Percentiles rank a stretch among this genome's conserved stretches.
Conservation (phyloP, 2,797 vertebrate species). For the Chlorospingus flavigularis region DNA sequence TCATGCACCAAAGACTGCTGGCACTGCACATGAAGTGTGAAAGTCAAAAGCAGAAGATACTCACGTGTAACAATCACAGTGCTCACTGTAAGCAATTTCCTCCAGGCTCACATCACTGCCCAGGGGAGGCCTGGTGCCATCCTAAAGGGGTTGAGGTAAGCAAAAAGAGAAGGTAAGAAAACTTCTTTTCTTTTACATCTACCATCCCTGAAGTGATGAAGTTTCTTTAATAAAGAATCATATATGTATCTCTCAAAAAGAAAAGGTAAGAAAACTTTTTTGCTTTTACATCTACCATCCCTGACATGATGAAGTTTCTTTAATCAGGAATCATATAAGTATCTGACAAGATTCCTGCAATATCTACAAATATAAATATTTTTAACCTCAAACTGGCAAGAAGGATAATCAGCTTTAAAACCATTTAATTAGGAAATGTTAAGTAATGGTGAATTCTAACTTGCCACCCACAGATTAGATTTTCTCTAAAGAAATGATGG, state of each 20-base stretch:
- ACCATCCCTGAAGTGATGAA: background rate
- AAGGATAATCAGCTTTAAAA: background rate
- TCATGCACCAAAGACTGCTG: background rate
- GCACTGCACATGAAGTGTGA: background rate
- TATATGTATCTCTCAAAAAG: background rate
- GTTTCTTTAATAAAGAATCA: background rate
- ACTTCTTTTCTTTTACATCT: background rate
- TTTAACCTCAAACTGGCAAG: background rate
- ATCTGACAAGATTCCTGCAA: background rate
- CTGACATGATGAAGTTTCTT: background rate
- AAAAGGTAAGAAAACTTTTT: too few relatives aligned
- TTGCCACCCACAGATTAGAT: background rate
- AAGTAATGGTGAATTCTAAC: background rate
- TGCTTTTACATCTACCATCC: background rate
- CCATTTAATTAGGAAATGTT: background rate
- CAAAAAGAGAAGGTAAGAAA: background rate
- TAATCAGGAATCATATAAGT: background rate
- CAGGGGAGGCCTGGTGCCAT: conserved; percentile 84
- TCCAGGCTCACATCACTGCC: conserved; percentile 83
- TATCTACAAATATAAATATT: background rate
- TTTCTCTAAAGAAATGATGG: background rate
- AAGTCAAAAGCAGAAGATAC: conserved; percentile 41
- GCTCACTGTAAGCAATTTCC: conserved; percentile 81
- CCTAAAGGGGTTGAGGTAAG: conserved; percentile 57
- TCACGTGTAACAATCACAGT: conserved; percentile 89